A percentile compares a stretch with the other conserved stretches of the same genome.
These are phyloP conservation scores for Lucifuga dentata DNA, from an alignment of 2,113 vertebrate genomes.

Conservation along the genomic window DNA sequence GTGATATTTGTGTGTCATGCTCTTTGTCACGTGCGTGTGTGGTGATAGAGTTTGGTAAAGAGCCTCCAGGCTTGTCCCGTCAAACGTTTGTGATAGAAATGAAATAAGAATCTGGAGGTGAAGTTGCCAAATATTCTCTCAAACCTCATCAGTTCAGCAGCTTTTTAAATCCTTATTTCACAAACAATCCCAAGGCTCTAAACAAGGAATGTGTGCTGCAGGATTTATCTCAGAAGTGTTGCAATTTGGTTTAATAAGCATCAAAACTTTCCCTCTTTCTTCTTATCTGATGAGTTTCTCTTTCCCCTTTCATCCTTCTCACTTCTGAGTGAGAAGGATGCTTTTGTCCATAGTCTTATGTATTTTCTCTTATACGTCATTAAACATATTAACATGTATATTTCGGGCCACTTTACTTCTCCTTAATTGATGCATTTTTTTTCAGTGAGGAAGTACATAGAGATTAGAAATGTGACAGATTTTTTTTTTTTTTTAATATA, in stretches of 20 bases:
- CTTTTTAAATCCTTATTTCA: conserved; percentile 87
- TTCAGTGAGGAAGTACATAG: not conserved
- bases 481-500: too few relatives aligned
- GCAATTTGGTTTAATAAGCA: conserved; percentile 87
- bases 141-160: conserved; percentile 86
- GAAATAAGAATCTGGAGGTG: conserved; percentile 40
- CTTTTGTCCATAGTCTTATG: conserved; percentile 14
- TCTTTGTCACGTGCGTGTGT: conserved; percentile 10
- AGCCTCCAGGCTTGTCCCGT: conserved; percentile 31
- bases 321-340: too few relatives aligned
- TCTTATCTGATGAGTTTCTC: conserved; percentile 52
- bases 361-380: not conserved
- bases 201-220: conserved; percentile 80
- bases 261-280: conserved; percentile 67
- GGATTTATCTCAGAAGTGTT: conserved; percentile 82
- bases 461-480: not conserved
- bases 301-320: conserved; percentile 33
- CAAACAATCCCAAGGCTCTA: conserved; percentile 85
- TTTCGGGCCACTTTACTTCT: not conserved
- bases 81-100: conserved; percentile 49
- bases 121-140: conserved; percentile 49
- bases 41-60: conserved; percentile 34
- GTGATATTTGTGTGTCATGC: conserved; percentile 2
- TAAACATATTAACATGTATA: conserved; percentile 6
- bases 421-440: not conserved